Base-by-base conservation (phyloP, 2,888 invertebrate genomes). In the Sericinus montela region DNA sequence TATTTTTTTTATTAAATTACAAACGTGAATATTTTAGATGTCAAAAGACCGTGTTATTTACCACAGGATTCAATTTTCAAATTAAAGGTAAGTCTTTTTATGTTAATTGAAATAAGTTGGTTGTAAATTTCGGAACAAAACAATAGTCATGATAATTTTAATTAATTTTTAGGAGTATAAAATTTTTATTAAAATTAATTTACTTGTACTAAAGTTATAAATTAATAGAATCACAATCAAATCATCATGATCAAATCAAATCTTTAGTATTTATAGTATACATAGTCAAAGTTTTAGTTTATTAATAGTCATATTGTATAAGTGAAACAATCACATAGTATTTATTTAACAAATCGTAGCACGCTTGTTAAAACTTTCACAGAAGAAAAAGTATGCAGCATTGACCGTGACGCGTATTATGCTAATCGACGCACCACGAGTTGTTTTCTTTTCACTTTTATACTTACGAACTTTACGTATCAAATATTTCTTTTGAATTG, bases 321-420 rank as follows among this genome's bases (percentile, higher is more conserved):
- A 32, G 1, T 32, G 11, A 32, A 10, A 11, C 11, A 11, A 11
- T 13, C 11, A 32, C 5, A 32, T 6, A 9, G 11, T 32, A n/a
- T 11, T 4, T 19, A 32, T n/a, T 13, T 36, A 14, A 9, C 35
- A 14, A 49, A 38, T 48, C 16, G 32, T 32, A 38, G 43, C 47
- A 43, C 40, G 41, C 42, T 32, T 50, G 40, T 14, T 62, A 55
- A 65, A 78, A 83, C 86, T 86, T 86, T 85, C 85, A 76, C 84
- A 63, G 54, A 68, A 69, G 65, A 74, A 76, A 76, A 75, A 72
- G 74, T 73, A 61, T 65, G 69, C 63, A 67, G 70, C 72, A 75
- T 75, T 76, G 78, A 77, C 73, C 67, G 61, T 67, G 45, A 46
- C 41, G 45, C 42, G 42, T 51, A 54, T 54, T 52, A 50, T 49